A percentile compares a stretch with the other conserved stretches of the same genome.
phyloP scores from a whole-genome alignment of 2,113 vertebrate species.

The Callionymus lyra region DNA sequence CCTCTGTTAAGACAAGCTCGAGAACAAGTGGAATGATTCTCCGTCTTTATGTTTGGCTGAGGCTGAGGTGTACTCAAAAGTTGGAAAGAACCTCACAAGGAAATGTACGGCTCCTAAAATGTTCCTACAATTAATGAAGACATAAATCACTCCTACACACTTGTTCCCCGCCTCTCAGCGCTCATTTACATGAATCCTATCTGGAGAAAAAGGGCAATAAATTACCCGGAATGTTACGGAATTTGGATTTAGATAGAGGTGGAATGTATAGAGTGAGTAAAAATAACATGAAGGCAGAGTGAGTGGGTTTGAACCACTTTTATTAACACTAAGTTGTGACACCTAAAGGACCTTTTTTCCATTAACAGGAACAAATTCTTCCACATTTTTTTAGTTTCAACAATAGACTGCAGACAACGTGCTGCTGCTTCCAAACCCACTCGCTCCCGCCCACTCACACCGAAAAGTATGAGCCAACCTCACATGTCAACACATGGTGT shows the following conservation, averaged over 20 bases:
- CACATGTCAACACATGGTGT: background rate
- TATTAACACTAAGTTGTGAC: conserved; percentile 2
- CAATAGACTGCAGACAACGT: conserved; percentile 6
- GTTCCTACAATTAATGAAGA: conserved; percentile 39
- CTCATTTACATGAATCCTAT: no score
- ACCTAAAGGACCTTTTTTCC: conserved; percentile 7
- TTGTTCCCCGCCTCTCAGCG: background rate
- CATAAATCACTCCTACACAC: conserved; percentile 41
- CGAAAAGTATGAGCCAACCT: background rate
- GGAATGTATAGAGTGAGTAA: no score
- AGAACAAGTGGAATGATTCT: no score
- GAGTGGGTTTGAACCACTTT: conserved; percentile 10
- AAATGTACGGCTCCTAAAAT: conserved; percentile 44
- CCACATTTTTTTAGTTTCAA: conserved; percentile 1
- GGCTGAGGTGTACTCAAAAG: conserved; percentile 22
- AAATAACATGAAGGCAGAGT: background rate
- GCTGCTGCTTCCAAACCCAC: conserved; percentile 3
- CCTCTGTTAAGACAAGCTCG: no score
- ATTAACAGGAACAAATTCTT: conserved; percentile 9
- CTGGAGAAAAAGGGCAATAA: no score
- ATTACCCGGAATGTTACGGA: no score
- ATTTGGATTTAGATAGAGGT: no score
- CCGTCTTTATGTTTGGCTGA: no score
- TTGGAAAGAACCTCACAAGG: conserved; percentile 28
- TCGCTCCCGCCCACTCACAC: background rate